phyloP scores from a whole-genome alignment of 2,113 vertebrate genomes.

The Perca schrenkii region DNA sequence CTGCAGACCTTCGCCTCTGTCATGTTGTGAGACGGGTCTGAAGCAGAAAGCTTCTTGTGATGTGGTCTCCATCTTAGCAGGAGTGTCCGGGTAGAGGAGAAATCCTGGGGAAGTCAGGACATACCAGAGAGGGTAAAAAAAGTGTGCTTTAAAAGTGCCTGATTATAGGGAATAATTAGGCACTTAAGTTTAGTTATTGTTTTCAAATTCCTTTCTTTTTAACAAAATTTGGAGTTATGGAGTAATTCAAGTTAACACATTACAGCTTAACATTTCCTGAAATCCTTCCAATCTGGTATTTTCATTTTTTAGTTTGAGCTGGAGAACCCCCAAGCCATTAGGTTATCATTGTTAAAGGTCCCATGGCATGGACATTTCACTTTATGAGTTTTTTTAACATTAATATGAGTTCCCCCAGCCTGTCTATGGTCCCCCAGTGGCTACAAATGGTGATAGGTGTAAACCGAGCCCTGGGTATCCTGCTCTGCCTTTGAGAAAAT shows the following conservation, averaged over 20 bases:
- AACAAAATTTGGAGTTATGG: background rate
- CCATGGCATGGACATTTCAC: too few species aligned
- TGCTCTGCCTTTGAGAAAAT: too few species aligned
- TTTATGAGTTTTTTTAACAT: too few species aligned
- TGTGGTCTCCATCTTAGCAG: conserved; percentile 79
- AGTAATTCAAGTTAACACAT: background rate
- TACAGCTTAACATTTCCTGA: background rate
- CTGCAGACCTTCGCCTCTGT: conserved; percentile 63
- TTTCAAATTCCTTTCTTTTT: background rate
- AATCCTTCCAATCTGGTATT: background rate
- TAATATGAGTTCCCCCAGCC: too few species aligned
- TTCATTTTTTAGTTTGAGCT: background rate
- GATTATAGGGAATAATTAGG: background rate
- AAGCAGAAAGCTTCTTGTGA: conserved; percentile 73
- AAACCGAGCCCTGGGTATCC: too few species aligned
- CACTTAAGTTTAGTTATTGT: background rate
- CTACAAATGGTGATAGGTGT: too few species aligned
- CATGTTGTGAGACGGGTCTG: conserved; percentile 47
- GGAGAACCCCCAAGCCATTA: background rate
- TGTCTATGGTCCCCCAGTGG: too few species aligned
- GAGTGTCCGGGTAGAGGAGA: conserved; percentile 83
- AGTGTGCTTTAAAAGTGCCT: background rate
- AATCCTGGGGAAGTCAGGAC: conserved; percentile 61
- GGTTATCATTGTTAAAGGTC: background rate
- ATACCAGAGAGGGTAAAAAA: background rate